Evolutionary conservation across 2,113 vertebrate genomes (phyloP), one percentile per base, ranked within the genome.

Genomic region (Hiodon tergisus): DNA sequence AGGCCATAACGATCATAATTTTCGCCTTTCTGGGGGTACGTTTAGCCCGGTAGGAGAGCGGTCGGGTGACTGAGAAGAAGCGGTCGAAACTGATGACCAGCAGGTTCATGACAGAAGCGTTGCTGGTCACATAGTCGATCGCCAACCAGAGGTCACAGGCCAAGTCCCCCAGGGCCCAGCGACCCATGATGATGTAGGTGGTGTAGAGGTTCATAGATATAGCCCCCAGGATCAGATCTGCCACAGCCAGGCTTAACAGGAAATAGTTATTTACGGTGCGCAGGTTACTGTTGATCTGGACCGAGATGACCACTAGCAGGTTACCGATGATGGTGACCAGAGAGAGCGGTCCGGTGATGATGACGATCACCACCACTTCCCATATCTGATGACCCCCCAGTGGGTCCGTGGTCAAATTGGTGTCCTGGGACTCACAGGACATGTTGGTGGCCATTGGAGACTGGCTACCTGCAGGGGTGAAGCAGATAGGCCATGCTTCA

Each of bases 171-270:
- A 92, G 79, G 0, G 86, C 85, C 92, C 92, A 93, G 54, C 77
- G 87, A 6, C 89, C 88, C 88, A 89, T 90, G 75, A 93, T 86
- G 68, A 93, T 88, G 76, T 91, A 91, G 0, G 85, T 90, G 31
- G 92, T 91, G 2, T 93, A 93, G 10, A 93, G 86, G 87, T 93
- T 93, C 92, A 93, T 93, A 55, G 92, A 93, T 67, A 93, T 77
- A 0, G 82, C 83, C 6, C 92, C 92, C 0, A 93, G 89, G 78
- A 93, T 89, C 74, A 93, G 85, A 81, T 93, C 92, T 0, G 92
- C 92, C 0, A 87, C 89, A 1, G 92, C 92, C 77, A 93, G 85
- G 82, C 92, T 93, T 71, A 93, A 83, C 71, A 93, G 83, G 78
- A 91, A 93, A 82, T 92, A 93, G 80, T 93, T 93, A 80, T 89